These are phyloP conservation scores for Porites divaricata DNA, from an alignment of 92 coral and sea anemone genomes.

Conservation along the genomic window DNA sequence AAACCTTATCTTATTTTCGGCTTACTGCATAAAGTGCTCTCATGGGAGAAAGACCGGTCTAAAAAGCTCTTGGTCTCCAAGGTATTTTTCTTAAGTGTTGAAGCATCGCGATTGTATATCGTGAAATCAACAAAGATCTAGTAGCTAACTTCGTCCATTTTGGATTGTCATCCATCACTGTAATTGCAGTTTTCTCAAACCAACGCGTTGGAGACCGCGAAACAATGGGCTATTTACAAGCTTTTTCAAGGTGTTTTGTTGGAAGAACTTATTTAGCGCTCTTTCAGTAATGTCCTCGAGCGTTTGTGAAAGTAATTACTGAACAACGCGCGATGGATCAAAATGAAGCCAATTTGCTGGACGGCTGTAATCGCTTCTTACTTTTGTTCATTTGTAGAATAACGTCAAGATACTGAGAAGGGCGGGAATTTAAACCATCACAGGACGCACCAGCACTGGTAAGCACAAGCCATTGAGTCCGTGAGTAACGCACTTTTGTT, in stretches of 20 bases:
- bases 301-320: conserved; percentile 1
- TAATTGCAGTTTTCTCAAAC: conserved; percentile 13
- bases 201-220: background rate
- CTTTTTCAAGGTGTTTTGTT: conserved; percentile 5
- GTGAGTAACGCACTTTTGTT: conserved; percentile 3
- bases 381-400: background rate
- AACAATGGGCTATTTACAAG: conserved; percentile 1
- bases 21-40: background rate
- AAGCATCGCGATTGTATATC: conserved; percentile 14
- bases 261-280: background rate
- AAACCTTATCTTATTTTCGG: background rate
- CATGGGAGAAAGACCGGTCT: conserved; percentile 20
- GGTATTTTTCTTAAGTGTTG: conserved; percentile 22
- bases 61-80: conserved; percentile 20
- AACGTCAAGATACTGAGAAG: background rate
- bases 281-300: background rate
- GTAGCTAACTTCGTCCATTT: conserved; percentile 18
- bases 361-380: background rate
- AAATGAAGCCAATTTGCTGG: background rate
- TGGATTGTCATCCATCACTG: conserved; percentile 1
- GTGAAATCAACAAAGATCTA: background rate
- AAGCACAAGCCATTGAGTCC: background rate
- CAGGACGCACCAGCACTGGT: background rate
- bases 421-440: background rate
- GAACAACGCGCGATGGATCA: background rate